Evolutionary conservation across 2,888 invertebrate species (phyloP), one percentile per base, ranked within the genome.

Genomic region (Seira ritae): DNA sequence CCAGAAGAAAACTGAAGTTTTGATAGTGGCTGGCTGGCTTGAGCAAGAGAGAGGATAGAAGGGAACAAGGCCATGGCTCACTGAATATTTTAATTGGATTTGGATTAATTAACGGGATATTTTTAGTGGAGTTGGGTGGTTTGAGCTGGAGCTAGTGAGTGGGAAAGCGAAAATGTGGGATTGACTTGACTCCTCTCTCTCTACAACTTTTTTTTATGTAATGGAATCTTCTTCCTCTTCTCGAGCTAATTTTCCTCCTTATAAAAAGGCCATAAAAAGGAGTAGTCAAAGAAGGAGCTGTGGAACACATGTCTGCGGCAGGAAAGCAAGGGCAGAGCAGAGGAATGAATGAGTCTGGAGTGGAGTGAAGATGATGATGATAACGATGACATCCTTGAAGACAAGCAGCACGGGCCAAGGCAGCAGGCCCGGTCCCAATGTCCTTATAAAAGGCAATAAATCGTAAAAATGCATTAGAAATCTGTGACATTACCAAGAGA

Each of bases 31-130:
- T n/a, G n/a, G n/a, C n/a, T n/a, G n/a, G n/a, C n/a, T n/a, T n/a
- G n/a, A n/a, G n/a, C n/a, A n/a, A n/a, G n/a, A n/a, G n/a, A n/a
- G n/a, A n/a, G n/a, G n/a, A n/a, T n/a, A n/a, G n/a, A n/a, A n/a
- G n/a, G n/a, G n/a, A n/a, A n/a, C n/a, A n/a, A n/a, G n/a, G n/a
- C n/a, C 71, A 79, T 72, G 79, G 65, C 71, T 79, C 68, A 74
- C 55, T 74, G 73, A 73, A 74, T 74, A 80, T 80, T 80, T 80
- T 80, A 80, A 80, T 80, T 80, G 80, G 80, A 80, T 80, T 79
- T 80, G 73, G 74, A 73, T 80, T 80, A 80, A 73, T 80, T 73
- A 80, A 69, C 73, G 60, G 42, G 4, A 8, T 42, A 8, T 42
- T n/a, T 42, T 42, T 42, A 4, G 42, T 42, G 42, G 42, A 4